phyloP scores from a whole-genome alignment of 2,797 vertebrate genomes.

The Scleropages formosus region DNA sequence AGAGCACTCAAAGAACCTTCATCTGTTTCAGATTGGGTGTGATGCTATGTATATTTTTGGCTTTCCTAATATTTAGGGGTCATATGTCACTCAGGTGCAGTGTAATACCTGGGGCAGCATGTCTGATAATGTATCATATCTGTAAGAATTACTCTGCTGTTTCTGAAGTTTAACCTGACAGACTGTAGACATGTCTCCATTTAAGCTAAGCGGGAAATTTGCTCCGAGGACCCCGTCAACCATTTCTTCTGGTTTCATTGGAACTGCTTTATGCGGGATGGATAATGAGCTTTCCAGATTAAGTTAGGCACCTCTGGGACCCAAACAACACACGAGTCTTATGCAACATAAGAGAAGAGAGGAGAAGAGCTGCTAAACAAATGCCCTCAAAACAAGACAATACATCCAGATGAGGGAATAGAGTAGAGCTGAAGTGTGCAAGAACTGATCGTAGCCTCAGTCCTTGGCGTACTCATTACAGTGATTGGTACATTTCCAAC shows the following conservation, averaged over 20 bases:
- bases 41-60: not conserved
- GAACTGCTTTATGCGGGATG: not conserved
- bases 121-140: not conserved
- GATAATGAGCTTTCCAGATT: constrained; percentile 10
- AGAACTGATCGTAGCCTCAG: not conserved
- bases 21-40: not conserved
- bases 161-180: not conserved
- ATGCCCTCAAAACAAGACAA: not conserved
- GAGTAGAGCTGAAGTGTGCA: not conserved
- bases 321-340: not conserved
- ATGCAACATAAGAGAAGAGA: not conserved
- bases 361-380: constrained; percentile 2
- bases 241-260: not conserved
- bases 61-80: not conserved
- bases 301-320: constrained; percentile 15
- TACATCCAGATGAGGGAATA: constrained; percentile 10
- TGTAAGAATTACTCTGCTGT: not conserved
- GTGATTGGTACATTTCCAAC: not conserved
- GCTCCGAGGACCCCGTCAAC: not conserved
- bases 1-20: constrained; percentile 1
- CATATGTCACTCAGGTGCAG: not conserved
- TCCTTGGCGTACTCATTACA: not conserved
- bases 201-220: not conserved
- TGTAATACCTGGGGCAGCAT: not conserved
- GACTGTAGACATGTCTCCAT: constrained; percentile 10